These are phyloP conservation scores for Drosophila monieri DNA, from an alignment of 2,888 invertebrate species.

Conservation along the genomic window DNA sequence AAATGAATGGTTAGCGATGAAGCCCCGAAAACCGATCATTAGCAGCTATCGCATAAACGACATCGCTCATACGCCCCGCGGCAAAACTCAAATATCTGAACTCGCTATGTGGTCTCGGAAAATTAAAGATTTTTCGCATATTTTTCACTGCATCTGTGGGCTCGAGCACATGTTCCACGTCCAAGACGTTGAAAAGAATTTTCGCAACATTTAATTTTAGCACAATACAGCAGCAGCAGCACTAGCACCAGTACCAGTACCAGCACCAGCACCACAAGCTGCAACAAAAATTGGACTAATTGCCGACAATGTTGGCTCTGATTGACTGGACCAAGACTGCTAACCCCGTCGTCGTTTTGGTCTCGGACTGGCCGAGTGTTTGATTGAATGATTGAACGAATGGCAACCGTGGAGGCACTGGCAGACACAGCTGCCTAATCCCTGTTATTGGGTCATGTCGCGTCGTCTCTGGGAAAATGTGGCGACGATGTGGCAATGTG, in stretches of 20 bases:
- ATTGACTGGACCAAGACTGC: conserved; percentile 50
- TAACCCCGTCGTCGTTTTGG: conserved; percentile 10
- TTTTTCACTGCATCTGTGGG: conserved; percentile 43
- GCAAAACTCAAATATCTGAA: conserved; percentile 59
- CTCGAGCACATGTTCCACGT: conserved; percentile 65
- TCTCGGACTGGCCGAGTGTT: conserved; percentile 42
- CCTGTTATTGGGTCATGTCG: conserved; percentile 77
- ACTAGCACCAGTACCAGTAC: conserved; percentile 13
- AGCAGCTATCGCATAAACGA: conserved; percentile 59
- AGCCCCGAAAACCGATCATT: conserved; percentile 59
- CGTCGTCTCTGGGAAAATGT: conserved; percentile 76
- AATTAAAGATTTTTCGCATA: conserved; percentile 76
- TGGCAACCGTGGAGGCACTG: conserved; percentile 58
- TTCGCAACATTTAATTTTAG: conserved; percentile 80
- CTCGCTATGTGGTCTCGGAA: conserved; percentile 63
- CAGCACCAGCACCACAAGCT: conserved; percentile 21
- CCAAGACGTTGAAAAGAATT: conserved; percentile 64
- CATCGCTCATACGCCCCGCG: conserved; percentile 67
- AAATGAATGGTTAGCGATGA: conserved; percentile 37
- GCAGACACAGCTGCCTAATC: conserved; percentile 65
- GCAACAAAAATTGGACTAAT: conserved; percentile 75
- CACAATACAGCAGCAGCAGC: conserved; percentile 42
- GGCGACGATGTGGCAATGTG: conserved; percentile 72
- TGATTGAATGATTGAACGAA: conserved; percentile 77
- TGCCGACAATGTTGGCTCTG: conserved; percentile 68